A percentile compares a stretch with the other conserved stretches of the same genome.
These are phyloP conservation scores for Neria commutata DNA, from an alignment of 2,888 invertebrate genomes.

Conservation along the genomic window DNA sequence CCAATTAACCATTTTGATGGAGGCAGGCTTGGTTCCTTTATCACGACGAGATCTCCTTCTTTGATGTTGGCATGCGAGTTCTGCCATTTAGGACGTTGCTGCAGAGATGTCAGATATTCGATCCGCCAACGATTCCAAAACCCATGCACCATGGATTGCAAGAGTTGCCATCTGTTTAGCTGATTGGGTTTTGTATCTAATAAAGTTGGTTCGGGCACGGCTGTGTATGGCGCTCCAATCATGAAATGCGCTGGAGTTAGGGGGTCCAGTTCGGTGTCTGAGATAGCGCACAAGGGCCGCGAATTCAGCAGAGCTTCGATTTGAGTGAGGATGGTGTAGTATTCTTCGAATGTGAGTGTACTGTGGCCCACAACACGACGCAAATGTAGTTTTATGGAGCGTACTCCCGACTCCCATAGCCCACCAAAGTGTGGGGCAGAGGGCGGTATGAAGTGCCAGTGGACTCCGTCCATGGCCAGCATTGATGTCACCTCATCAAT, in stretches of 20 bases:
- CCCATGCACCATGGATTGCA: background rate
- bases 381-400: conserved; percentile 12
- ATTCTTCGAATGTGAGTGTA: conserved; percentile 16
- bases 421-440: background rate
- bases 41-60: background rate
- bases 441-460: background rate
- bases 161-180: conserved; percentile 4
- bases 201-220: background rate
- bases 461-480: background rate
- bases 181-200: background rate
- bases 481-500: too few species aligned
- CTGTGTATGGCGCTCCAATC: background rate
- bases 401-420: background rate
- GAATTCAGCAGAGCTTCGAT: conserved; percentile 17
- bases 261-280: conserved; percentile 8
- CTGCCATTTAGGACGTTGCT: conserved; percentile 1
- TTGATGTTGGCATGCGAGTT: background rate
- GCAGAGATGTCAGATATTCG: conserved; percentile 7
- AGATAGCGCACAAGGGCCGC: conserved; percentile 5
- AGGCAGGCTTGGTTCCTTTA: background rate
- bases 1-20: conserved; percentile 1
- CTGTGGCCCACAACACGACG: background rate
- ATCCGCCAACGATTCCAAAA: conserved; percentile 16
- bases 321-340: conserved; percentile 1
- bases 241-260: conserved; percentile 11